Evolutionary conservation across 2,797 vertebrate genomes (phyloP), one percentile per base, ranked within the genome.

Genomic region (Passerculus sandwichensis): DNA sequence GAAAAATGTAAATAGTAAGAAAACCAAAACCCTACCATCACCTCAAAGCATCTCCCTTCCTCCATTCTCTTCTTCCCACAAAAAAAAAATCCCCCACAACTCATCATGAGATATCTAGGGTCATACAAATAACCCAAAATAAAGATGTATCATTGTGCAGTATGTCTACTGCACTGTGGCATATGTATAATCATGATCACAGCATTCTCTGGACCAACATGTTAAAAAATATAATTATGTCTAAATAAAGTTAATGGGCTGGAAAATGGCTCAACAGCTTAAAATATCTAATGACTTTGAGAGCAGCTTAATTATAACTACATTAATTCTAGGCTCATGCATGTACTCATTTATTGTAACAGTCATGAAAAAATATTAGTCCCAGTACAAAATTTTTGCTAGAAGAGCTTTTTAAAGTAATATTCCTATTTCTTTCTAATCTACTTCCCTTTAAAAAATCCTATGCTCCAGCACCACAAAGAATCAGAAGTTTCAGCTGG

Each of bases 161-260:
- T 42, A 26, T 60, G 34, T 61, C 40, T 77, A 62, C 26, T 26
- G 40, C 38, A 60, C 30, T 57, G 9, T n/a, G 81, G 60, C 32
- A 29, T 78, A 84, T 66, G 42, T 78, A 91, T 50, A 75, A 62
- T 38, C 60, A 87, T 13, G 4, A 88, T 73, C 64, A 81, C 32
- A 5, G 26, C 9, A 1, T 85, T 88, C 81, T 89, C 47, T 84
- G 59, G 83, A 86, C 82, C 34, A 85, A 88, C 44, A 87, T 66
- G 64, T 79, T 66, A 85, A 96, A 95, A 94, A 91, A 93, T 38
- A 29, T 76, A 91, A 96, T 92, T 83, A 91, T 40, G 23, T 54
- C 72, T 94, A 92, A 94, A 90, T 92, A 81, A 92, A 94, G 74
- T 72, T 92, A 96, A 96, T 95, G 83, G 57, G 22, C 36, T 96